Evolutionary conservation across 2,797 vertebrate species (phyloP), one percentile per base, ranked within the genome.

Genomic region (Esox masquinongy): DNA sequence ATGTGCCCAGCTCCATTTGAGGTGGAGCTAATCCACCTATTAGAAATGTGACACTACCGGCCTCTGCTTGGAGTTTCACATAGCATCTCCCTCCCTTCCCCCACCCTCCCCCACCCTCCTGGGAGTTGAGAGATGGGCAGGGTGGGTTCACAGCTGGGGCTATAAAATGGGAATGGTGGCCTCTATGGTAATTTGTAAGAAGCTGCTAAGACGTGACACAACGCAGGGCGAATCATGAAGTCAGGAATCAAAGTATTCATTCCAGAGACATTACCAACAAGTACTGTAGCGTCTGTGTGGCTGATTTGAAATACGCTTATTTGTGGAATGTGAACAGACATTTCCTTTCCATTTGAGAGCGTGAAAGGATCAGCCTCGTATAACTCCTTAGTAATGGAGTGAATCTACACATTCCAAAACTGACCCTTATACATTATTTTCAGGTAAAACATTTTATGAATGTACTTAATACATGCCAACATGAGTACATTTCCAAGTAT

Each of bases 11-110:
- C 88, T 87, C 87, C 82, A 71, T 86, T 85, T 78, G 87, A 87
- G 85, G 85, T 75, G 88, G 85, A 86, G 80, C 87, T 88, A 80
- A 89, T 88, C 88, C 89, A 90, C 87, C 86, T 74, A 78, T 78
- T 81, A 83, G 88, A 88, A 91, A 90, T 39, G 86, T 83, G 87
- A 92, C 84, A 84, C 90, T 76, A 73, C 16, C 31, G 7, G 29
- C 64, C 31, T 6, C 74, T 79, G 68, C 74, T 70, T 63, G 80
- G 75, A 82, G 80, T 88, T 78, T 80, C 77, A 82, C 74, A 1
- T 19, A 59, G 43, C 53, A 8, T 47, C 43, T 47, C 2, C 43
- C 43, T 47, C 7, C 2, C 43, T 8, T 47, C 7, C 19, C n/a
- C 3, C n/a, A 11, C 56, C 8, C 7, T 22, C 2, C n/a, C 7